These are phyloP conservation scores for Acanthiza pusilla DNA, from an alignment of 2,797 vertebrate species.

Conservation along the genomic window DNA sequence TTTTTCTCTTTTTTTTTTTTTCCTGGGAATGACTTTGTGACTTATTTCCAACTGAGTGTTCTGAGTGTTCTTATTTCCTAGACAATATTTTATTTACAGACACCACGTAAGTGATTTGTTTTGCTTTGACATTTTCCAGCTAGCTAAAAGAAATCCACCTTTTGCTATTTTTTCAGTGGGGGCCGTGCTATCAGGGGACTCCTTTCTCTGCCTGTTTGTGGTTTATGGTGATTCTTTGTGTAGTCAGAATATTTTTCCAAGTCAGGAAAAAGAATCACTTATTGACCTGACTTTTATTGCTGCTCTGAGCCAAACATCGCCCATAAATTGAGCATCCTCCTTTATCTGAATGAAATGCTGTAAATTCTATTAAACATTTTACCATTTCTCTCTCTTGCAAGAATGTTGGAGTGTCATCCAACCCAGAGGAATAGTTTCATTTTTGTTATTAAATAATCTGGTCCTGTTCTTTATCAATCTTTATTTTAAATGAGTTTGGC, in stretches of 20 bases:
- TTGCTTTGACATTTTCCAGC: neutral
- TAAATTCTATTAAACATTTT: conserved; percentile 63
- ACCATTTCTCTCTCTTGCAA: conserved; percentile 16
- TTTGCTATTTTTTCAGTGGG: neutral
- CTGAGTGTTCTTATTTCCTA: neutral
- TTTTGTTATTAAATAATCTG: conserved; percentile 39
- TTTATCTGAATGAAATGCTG: conserved; percentile 48
- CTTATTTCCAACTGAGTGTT: neutral
- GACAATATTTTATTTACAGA: conserved; percentile 21
- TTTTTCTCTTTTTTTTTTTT: neutral
- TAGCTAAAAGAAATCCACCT: neutral
- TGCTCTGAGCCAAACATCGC: conserved; percentile 38
- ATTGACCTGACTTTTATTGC: conserved; percentile 55
- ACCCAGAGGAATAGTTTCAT: conserved; percentile 11
- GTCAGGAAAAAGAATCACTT: conserved; percentile 29
- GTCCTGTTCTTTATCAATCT: conserved; percentile 28
- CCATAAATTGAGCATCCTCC: conserved; percentile 51
- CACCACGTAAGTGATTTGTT: neutral
- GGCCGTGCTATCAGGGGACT: neutral
- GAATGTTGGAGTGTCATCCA: neutral
- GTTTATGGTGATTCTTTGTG: neutral
- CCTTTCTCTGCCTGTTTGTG: neutral
- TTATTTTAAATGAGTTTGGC: conserved; percentile 41
- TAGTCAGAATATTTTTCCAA: conserved; percentile 3
- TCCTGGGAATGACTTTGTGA: neutral